These are phyloP conservation scores for Oxyruncus cristatus DNA, from an alignment of 2,113 vertebrate genomes.

Conservation along the genomic window DNA sequence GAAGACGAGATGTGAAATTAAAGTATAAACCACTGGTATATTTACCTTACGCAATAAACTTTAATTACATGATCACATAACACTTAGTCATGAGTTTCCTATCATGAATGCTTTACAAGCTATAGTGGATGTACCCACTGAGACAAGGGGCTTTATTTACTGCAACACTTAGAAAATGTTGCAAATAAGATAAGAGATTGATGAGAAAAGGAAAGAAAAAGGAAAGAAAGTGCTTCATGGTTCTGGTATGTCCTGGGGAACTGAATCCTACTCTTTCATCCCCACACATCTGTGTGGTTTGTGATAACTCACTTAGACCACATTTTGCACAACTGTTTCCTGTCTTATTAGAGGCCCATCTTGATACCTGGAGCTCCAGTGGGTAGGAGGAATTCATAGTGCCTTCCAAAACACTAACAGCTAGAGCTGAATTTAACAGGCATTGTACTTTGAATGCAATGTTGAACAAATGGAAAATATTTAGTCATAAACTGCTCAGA, in stretches of 20 bases:
- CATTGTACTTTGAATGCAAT: not conserved
- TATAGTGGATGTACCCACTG: not conserved
- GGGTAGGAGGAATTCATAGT: not conserved
- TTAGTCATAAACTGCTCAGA: not conserved
- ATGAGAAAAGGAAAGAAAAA: not conserved
- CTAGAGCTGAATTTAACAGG: not conserved
- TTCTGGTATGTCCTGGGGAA: not conserved
- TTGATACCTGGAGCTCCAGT: not conserved
- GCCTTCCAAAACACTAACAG: not conserved
- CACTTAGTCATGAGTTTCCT: not conserved
- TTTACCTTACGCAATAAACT: not conserved
- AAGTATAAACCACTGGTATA: not conserved
- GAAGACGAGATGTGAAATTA: not conserved
- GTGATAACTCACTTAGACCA: not conserved
- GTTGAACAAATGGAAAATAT: not conserved
- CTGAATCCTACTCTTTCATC: not conserved
- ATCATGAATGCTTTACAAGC: not conserved
- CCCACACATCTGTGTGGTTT: too few relatives aligned
- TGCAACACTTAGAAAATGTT: not conserved
- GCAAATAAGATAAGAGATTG: not conserved
- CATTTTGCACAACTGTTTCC: not conserved
- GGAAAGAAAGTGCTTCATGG: rapidly evolving
- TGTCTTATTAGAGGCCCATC: not conserved
- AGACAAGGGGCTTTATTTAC: not conserved
- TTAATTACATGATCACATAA: not conserved